Percentiles rank a stretch among this genome's conserved stretches.
These are phyloP conservation scores for Steatornis caripensis DNA, from an alignment of 2,113 vertebrate species.

Conservation along the genomic window DNA sequence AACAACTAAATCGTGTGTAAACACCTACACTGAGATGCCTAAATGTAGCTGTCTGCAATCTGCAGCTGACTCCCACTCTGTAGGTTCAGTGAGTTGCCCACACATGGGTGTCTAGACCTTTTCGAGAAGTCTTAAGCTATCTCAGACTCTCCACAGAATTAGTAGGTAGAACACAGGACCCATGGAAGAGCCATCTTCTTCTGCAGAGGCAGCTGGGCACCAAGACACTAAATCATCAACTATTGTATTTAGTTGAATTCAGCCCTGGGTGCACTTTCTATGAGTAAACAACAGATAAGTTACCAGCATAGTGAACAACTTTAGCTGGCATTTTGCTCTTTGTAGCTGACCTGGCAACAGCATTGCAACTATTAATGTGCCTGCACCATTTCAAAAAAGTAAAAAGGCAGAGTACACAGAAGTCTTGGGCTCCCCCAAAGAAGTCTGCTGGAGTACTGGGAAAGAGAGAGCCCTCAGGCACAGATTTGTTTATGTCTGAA, in stretches of 20 bases:
- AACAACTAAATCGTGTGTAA: neutral
- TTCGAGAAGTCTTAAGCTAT: neutral
- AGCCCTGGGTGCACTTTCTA: too few species aligned
- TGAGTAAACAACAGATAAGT: neutral
- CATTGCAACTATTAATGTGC: neutral
- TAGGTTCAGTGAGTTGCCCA: neutral
- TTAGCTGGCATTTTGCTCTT: neutral
- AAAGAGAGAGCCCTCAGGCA: neutral
- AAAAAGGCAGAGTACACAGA: neutral
- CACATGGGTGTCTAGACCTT: neutral
- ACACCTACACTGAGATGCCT: neutral
- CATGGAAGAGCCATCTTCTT: neutral
- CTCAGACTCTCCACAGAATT: neutral
- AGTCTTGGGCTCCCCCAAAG: neutral
- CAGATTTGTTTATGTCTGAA: neutral
- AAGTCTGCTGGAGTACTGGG: neutral
- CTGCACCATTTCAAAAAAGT: neutral
- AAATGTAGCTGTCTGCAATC: neutral
- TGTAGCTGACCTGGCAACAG: neutral
- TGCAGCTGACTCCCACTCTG: neutral
- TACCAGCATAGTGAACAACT: neutral
- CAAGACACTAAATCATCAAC: too few species aligned
- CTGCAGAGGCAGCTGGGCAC: neutral
- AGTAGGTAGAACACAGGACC: neutral
- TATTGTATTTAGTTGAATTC: neutral